Percentiles rank a stretch among this genome's conserved stretches.
phyloP scores from a whole-genome alignment of 2,888 invertebrate species.

The Aricia artaxerxes region DNA sequence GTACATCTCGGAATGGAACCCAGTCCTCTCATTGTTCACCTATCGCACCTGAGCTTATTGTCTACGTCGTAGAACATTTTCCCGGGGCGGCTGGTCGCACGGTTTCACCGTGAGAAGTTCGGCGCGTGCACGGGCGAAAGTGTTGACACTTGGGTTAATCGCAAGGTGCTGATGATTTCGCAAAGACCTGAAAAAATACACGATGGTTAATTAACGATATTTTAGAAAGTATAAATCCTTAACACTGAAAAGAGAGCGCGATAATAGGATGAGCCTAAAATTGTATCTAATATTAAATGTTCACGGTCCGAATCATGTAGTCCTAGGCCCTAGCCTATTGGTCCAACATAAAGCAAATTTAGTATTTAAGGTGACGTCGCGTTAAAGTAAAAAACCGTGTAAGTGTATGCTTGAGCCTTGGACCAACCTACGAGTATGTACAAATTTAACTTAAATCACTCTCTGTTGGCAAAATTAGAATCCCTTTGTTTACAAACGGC shows the following conservation, averaged over 20 bases:
- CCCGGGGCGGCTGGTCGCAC: slow-evolving; percentile 63
- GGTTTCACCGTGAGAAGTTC: slow-evolving; percentile 66
- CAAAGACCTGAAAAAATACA: slow-evolving; percentile 59
- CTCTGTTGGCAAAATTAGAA: too few relatives aligned
- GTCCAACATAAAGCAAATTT: background rate
- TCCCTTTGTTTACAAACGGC: too few relatives aligned
- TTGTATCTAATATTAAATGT: too few relatives aligned
- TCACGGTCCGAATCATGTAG: too few relatives aligned
- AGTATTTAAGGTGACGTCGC: background rate
- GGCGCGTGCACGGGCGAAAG: slow-evolving; percentile 65
- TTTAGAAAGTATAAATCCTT: slow-evolving; percentile 48
- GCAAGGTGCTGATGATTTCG: slow-evolving; percentile 59
- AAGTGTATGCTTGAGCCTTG: too few relatives aligned
- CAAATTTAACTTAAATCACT: too few relatives aligned
- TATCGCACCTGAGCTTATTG: slow-evolving; percentile 57
- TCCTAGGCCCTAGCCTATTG: too few relatives aligned
- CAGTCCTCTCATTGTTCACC: slow-evolving; percentile 64
- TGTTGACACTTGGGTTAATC: slow-evolving; percentile 61
- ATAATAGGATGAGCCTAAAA: too few relatives aligned
- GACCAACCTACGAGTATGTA: too few relatives aligned
- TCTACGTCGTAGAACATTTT: slow-evolving; percentile 62
- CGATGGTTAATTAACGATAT: slow-evolving; percentile 49
- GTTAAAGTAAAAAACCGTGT: too few relatives aligned
- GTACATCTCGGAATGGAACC: slow-evolving; percentile 50
- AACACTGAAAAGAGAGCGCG: too few relatives aligned